These are phyloP conservation scores for Chaetodon trifascialis DNA, from an alignment of 2,113 vertebrate genomes.

Conservation along the genomic window DNA sequence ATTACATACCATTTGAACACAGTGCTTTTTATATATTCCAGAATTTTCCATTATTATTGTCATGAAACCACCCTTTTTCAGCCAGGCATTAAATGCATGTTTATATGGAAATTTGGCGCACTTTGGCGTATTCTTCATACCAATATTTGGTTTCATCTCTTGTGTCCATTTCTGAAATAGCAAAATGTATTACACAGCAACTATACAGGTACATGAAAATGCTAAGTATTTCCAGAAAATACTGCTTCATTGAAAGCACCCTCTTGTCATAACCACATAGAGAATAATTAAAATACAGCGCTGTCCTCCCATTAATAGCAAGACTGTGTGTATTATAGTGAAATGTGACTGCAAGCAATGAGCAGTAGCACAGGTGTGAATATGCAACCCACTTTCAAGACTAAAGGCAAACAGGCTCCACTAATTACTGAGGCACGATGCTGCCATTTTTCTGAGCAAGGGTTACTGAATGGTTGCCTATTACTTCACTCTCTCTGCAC, in stretches of 20 bases:
- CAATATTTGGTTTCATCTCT: constrained; percentile 27
- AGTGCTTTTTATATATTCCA: constrained; percentile 66
- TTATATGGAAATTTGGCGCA: constrained; percentile 56
- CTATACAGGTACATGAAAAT: constrained; percentile 16
- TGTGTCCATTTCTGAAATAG: constrained; percentile 35
- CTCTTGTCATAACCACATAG: constrained; percentile 49
- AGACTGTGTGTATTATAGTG: constrained; percentile 63
- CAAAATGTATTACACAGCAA: not conserved
- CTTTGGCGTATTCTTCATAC: constrained; percentile 9
- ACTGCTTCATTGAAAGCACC: constrained; percentile 30
- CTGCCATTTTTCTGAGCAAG: constrained; percentile 77
- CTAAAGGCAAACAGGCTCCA: constrained; percentile 78
- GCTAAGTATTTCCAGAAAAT: not conserved
- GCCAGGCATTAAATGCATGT: constrained; percentile 18
- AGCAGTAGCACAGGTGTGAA: constrained; percentile 73
- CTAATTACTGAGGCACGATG: constrained; percentile 83
- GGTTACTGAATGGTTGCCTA: constrained; percentile 83
- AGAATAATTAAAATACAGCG: constrained; percentile 62
- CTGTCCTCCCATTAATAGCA: constrained; percentile 63
- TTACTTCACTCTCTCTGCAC: constrained; percentile 86
- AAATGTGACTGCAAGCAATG: constrained; percentile 66
- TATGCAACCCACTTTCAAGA: constrained; percentile 79
- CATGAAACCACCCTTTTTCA: constrained; percentile 50
- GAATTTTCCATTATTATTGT: constrained; percentile 71
- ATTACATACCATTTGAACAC: constrained; percentile 76